Base-by-base conservation (phyloP, 2,113 vertebrate genomes). In the Monopterus albus region DNA sequence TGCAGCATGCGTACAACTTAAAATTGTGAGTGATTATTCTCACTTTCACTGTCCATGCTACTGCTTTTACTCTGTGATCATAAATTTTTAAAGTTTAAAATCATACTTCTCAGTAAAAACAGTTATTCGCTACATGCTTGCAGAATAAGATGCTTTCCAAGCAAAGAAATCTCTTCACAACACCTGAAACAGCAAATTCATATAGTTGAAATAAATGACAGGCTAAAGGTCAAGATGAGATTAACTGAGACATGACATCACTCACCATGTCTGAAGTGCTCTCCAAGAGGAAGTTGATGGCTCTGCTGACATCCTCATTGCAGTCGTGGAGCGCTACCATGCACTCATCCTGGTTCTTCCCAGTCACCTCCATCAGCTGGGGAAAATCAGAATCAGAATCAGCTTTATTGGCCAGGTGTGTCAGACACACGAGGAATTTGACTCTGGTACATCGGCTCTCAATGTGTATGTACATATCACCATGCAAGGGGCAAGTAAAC, bases 301-400 rank as follows among this genome's bases (percentile, higher is more conserved):
- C 97, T 94, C 96, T 94, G 93, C 97, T 98, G 42, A 99, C 94
- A 78, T 99, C 97, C 46, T 98, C 97, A 0, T 98, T 98, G 91
- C 96, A 98, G 93, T 99, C 97, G 46, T 99, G 97, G 61, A 99
- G 95, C 43, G 97, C 97, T 67, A 99, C 96, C 94, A 99, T 96
- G 83, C 96, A 98, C 91, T 98, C 97, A 0, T 99, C 97, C 90
- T 98, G 97, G 92, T 98, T 98, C 92, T 98, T 98, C 83, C 97
- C 97, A 0, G 97, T 98, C 87, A 99, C 97, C 90, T 99, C 97
- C 7, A 99, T 98, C 92, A 99, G 92, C 97, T 99, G 90, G 0
- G 18, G 49, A 55, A 49, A 64, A 26, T 40, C 51, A 25, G 10
- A 64, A 38, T 60, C 36, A 61, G 8, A 5, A 31, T 31, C 8